phyloP scores from a whole-genome alignment of 2,797 vertebrate genomes.

The Poeciliopsis gracilis region DNA sequence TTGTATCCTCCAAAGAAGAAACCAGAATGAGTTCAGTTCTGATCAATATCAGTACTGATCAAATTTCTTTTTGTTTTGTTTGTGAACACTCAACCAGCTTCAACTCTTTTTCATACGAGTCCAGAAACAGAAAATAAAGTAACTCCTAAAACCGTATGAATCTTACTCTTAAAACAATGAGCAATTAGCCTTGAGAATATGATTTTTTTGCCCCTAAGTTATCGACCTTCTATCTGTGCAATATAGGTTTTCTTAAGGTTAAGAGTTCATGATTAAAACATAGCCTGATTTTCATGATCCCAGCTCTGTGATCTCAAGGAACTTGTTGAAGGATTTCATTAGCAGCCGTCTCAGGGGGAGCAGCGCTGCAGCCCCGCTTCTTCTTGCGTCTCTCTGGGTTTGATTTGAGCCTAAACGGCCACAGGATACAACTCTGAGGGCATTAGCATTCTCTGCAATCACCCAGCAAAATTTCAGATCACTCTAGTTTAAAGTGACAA shows the following conservation, averaged over 20 bases:
- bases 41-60: not conserved
- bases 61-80: not conserved
- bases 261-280: not conserved
- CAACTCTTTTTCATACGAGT: no score
- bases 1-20: not conserved
- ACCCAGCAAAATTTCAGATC: slow-evolving; percentile 81
- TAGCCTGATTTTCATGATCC: slow-evolving; percentile 44
- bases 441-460: slow-evolving; percentile 83
- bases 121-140: no score
- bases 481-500: slow-evolving; percentile 85
- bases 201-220: not conserved
- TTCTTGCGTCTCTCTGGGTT: slow-evolving; percentile 82
- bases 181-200: not conserved
- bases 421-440: slow-evolving; percentile 78
- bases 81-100: not conserved
- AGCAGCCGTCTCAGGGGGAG: slow-evolving; percentile 62
- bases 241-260: not conserved
- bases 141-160: not conserved
- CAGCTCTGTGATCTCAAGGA: slow-evolving; percentile 82
- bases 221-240: not conserved
- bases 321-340: slow-evolving; percentile 80
- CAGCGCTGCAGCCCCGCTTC: slow-evolving; percentile 79
- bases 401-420: slow-evolving; percentile 84
- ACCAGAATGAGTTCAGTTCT: not conserved
- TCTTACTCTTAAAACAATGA: not conserved